Percentiles rank a stretch among this genome's conserved stretches.
These are phyloP conservation scores for Stegodyphus mimosarum DNA, from an alignment of 1,140 invertebrate species.

Conservation along the genomic window DNA sequence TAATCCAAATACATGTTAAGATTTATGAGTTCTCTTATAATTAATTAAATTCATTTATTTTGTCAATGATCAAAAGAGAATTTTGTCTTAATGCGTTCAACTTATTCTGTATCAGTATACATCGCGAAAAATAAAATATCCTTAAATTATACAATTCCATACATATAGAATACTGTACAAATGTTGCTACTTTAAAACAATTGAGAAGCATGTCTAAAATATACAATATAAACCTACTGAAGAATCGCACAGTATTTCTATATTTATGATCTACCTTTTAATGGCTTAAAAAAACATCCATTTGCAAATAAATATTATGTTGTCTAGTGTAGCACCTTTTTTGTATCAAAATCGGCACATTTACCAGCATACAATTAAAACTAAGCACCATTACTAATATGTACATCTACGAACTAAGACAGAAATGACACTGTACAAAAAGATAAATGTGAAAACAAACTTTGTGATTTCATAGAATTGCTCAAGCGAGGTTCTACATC, in stretches of 20 bases:
- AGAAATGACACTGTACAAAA: slow-evolving; percentile 43
- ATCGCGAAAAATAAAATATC: too few relatives aligned
- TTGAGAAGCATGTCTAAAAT: neutral
- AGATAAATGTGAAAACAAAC: neutral
- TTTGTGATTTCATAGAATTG: slow-evolving; percentile 41
- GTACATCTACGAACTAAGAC: slow-evolving; percentile 49
- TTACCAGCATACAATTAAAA: slow-evolving; percentile 23
- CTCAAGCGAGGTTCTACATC: slow-evolving; percentile 25
- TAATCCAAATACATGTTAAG: too few relatives aligned
- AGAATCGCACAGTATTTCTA: neutral
- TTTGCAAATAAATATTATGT: slow-evolving; percentile 26
- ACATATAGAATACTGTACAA: too few relatives aligned
- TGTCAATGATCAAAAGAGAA: too few relatives aligned
- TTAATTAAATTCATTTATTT: too few relatives aligned
- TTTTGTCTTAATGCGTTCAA: too few relatives aligned
- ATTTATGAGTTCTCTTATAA: too few relatives aligned
- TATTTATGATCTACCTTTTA: too few relatives aligned
- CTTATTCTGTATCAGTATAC: too few relatives aligned
- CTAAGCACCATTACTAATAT: slow-evolving; percentile 50
- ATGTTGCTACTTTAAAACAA: too few relatives aligned
- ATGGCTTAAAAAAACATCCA: too few relatives aligned
- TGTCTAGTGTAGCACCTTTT: slow-evolving; percentile 48
- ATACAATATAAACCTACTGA: slow-evolving; percentile 13
- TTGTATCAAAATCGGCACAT: slow-evolving; percentile 51
- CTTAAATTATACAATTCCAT: too few relatives aligned